A percentile compares a stretch with the other conserved stretches of the same genome.
These are phyloP conservation scores for Chelonus insularis DNA, from an alignment of 1,140 invertebrate genomes.

Conservation along the genomic window DNA sequence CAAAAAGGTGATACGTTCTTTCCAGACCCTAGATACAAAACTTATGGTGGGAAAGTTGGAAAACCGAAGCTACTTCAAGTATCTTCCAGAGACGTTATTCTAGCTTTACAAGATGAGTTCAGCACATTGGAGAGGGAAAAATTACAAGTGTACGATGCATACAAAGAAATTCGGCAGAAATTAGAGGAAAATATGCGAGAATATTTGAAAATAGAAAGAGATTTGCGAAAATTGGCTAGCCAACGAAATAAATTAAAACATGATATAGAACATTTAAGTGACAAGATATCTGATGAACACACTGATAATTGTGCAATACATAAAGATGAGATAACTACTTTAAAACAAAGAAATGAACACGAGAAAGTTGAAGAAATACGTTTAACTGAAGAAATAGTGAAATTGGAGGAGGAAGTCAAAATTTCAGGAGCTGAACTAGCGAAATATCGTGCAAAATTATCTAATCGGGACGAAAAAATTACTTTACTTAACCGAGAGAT, in stretches of 20 bases:
- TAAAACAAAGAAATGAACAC: no score
- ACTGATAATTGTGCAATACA: not conserved
- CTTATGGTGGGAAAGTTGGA: constrained; percentile 58
- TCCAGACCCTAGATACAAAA: constrained; percentile 70
- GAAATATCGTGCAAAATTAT: not conserved
- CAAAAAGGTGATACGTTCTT: constrained; percentile 65
- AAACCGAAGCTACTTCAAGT: constrained; percentile 66
- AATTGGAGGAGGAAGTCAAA: not conserved
- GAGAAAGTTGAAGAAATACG: not conserved
- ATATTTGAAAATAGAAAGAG: constrained; percentile 37
- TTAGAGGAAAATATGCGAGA: constrained; percentile 33
- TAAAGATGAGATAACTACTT: not conserved
- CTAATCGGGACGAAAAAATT: constrained; percentile 45
- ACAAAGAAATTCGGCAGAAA: constrained; percentile 34
- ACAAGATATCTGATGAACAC: not conserved
- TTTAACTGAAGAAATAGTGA: not conserved
- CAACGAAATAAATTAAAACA: not conserved
- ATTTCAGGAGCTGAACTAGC: not conserved
- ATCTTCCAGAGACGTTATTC: constrained; percentile 65
- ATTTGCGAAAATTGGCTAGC: not conserved
- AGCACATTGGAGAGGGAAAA: constrained; percentile 28
- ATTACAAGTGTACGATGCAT: constrained; percentile 10
- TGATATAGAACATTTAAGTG: not conserved
- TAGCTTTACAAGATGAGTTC: constrained; percentile 52
- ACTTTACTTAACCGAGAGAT: constrained; percentile 40